A percentile compares a stretch with the other conserved stretches of the same genome.
Evolutionary conservation across 30 jellyfish, hydroid and myxozoan species (phyloP).

Genomic region (Pelagia noctiluca): DNA sequence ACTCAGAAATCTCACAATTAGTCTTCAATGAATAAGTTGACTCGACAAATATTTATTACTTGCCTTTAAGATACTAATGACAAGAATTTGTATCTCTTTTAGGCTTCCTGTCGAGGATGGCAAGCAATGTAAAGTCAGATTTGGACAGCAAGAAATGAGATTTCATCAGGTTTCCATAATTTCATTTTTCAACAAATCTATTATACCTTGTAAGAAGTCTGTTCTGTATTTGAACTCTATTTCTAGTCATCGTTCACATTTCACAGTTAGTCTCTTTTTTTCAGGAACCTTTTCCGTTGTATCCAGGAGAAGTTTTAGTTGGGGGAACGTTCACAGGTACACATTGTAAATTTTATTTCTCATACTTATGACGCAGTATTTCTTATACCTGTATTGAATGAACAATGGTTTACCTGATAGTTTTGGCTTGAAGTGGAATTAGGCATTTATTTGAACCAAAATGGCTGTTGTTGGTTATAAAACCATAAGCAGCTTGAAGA

Average conservation of each 20-base stretch:
- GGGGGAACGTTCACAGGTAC: slow-evolving; percentile 67
- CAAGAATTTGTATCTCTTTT: not conserved
- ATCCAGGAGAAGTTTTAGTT: slow-evolving; percentile 94
- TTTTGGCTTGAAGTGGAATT: too few species aligned
- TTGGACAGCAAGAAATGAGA: slow-evolving; percentile 96
- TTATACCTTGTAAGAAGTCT: not conserved
- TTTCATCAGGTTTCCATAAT: slow-evolving; percentile 98
- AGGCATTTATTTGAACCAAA: too few species aligned
- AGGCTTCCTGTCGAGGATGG: slow-evolving; percentile 87
- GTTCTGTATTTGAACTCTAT: not conserved
- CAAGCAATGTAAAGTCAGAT: slow-evolving; percentile 78
- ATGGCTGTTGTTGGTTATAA: too few species aligned
- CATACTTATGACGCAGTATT: not conserved
- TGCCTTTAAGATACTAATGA: too few species aligned
- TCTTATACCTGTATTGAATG: not conserved
- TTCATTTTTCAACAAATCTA: too few species aligned
- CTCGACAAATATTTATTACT: not conserved
- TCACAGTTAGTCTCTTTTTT: not conserved
- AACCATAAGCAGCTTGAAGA: too few species aligned
- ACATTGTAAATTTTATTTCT: not conserved
- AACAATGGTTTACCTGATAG: too few species aligned
- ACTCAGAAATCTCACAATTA: too few species aligned
- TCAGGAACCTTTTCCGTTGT: slow-evolving; percentile 95
- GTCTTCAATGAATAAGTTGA: not conserved
- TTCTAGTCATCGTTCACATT: not conserved